These are phyloP conservation scores for Notolabrus celidotus DNA, from an alignment of 2,797 vertebrate species.

Conservation along the genomic window DNA sequence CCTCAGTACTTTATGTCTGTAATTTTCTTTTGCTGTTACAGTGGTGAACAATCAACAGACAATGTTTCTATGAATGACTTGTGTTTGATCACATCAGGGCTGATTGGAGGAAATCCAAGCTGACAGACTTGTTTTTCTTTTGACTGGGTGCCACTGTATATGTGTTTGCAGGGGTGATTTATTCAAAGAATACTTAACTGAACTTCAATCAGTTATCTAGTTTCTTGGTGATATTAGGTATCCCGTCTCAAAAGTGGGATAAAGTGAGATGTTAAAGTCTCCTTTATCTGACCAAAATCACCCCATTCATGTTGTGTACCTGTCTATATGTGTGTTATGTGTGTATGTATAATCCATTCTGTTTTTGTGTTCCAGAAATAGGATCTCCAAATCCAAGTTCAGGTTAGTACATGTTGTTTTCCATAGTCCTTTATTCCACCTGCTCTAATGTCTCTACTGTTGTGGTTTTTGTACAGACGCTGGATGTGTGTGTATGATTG, in stretches of 20 bases:
- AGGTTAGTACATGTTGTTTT: constrained; percentile 93
- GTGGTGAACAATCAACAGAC: constrained; percentile 77
- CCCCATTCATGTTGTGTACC: constrained; percentile 66
- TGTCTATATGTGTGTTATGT: constrained; percentile 75
- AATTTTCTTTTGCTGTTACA: constrained; percentile 61
- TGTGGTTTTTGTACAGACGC: constrained; percentile 41
- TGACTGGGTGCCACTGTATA: constrained; percentile 75
- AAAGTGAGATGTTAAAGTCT: constrained; percentile 12
- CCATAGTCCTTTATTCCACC: constrained; percentile 62
- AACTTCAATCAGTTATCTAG: too few species aligned
- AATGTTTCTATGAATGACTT: constrained; percentile 5
- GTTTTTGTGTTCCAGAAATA: constrained; percentile 97
- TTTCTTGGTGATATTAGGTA: not conserved
- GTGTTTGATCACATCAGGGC: constrained; percentile 33
- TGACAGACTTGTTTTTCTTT: constrained; percentile 37
- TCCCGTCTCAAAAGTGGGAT: constrained; percentile 1
- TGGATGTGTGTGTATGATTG: constrained; percentile 36
- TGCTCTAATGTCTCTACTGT: constrained; percentile 54
- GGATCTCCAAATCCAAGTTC: constrained; percentile 99
- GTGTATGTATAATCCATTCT: constrained; percentile 90
- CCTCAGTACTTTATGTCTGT: constrained; percentile 70
- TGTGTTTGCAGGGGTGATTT: constrained; percentile 73
- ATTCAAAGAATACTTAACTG: constrained; percentile 2
- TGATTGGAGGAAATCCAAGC: constrained; percentile 52
- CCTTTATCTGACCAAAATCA: constrained; percentile 64